Conservation (phyloP, 1,140 invertebrate species). For the Procambarus clarkii region DNA sequence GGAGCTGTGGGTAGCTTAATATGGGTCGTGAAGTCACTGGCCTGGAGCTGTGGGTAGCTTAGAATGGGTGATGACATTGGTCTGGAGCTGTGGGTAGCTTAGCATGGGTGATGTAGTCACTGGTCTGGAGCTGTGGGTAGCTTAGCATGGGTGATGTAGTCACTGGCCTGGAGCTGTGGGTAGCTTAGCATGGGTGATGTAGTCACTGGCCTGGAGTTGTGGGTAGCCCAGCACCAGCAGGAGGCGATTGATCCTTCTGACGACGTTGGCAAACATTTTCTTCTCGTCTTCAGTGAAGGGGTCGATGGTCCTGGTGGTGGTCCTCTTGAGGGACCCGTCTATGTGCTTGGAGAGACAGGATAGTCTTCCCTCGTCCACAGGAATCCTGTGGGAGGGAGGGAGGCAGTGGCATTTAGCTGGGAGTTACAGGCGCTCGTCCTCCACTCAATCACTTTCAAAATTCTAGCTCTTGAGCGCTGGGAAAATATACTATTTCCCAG, state of each 20-base stretch:
- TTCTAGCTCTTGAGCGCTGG: too few relatives aligned
- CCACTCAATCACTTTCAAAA: too few relatives aligned
- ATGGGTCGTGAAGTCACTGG: too few relatives aligned
- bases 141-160: too few relatives aligned
- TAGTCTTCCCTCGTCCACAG: slow-evolving; percentile 16
- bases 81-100: slow-evolving; percentile 4
- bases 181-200: too few relatives aligned
- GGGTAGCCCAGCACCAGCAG: slow-evolving; percentile 25
- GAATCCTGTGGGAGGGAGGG: background rate
- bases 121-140: too few relatives aligned
- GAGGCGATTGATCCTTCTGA: slow-evolving; percentile 23
- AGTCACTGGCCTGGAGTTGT: background rate
- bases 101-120: too few relatives aligned
- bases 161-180: too few relatives aligned
- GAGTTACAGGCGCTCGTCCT: too few relatives aligned
- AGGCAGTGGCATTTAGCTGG: background rate
- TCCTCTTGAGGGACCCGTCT: slow-evolving; percentile 25
- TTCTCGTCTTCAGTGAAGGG: slow-evolving; percentile 43
- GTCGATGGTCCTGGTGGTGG: slow-evolving; percentile 1
- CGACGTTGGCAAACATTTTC: slow-evolving; percentile 15
- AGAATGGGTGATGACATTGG: background rate
- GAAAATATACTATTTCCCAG: too few relatives aligned
- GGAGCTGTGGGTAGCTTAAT: too few relatives aligned
- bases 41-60: too few relatives aligned
- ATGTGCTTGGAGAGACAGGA: slow-evolving; percentile 32